Percentiles rank a stretch among this genome's conserved stretches.
Evolutionary conservation across 2,113 vertebrate genomes (phyloP).

Genomic region (Mungos mungo): DNA sequence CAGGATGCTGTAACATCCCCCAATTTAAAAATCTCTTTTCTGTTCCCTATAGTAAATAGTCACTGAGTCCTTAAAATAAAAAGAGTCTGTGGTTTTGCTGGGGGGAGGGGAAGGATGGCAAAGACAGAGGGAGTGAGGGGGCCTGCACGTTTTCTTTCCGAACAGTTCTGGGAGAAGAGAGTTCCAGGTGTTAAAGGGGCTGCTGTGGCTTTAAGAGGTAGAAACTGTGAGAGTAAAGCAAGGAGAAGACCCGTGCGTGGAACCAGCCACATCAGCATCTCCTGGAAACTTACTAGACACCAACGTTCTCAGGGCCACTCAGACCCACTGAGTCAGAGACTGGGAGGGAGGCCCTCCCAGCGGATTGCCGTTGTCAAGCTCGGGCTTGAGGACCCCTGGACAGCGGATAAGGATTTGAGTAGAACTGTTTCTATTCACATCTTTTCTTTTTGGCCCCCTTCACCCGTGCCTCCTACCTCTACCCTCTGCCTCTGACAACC

Average conservation of each 20-base stretch:
- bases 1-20: neutral
- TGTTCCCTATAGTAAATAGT: neutral
- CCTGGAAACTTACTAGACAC: neutral
- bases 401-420: neutral
- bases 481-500: neutral
- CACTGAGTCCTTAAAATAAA: conserved; percentile 27
- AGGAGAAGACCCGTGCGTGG: neutral
- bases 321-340: neutral
- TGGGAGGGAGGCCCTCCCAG: neutral
- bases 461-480: neutral
- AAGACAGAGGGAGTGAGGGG: neutral
- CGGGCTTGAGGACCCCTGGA: neutral
- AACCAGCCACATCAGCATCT: neutral
- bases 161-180: neutral
- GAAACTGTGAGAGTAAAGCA: neutral
- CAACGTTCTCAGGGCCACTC: neutral
- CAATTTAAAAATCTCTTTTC: neutral
- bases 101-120: neutral
- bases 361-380: neutral
- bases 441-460: neutral
- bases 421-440: neutral
- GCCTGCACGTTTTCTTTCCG: neutral
- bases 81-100: neutral
- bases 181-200: neutral
- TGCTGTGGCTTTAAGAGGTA: neutral